Evolutionary conservation across 2,113 vertebrate genomes (phyloP).

Genomic region (Ginglymostoma cirratum): DNA sequence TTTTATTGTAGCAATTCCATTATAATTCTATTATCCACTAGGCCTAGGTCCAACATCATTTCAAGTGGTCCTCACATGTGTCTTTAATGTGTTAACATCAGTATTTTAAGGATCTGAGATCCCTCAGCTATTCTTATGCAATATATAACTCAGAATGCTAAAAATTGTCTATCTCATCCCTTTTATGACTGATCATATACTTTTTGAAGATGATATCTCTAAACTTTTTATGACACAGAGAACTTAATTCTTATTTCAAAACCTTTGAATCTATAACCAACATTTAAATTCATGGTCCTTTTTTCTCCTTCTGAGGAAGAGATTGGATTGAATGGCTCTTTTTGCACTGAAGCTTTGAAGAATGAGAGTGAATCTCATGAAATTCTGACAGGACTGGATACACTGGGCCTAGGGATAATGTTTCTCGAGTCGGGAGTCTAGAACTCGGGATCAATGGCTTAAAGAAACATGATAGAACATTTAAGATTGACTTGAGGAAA

Average conservation of each 20-base stretch:
- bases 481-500: no score
- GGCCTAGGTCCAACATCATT: not conserved
- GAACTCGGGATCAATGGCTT: no score
- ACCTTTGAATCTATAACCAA: not conserved
- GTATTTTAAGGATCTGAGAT: not conserved
- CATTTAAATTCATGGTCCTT: not conserved
- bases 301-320: not conserved
- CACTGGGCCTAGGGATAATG: no score
- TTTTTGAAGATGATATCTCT: not conserved
- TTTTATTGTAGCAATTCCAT: constrained; percentile 14
- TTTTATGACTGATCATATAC: not conserved
- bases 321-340: no score
- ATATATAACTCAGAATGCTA: not conserved
- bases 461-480: no score
- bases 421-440: no score
- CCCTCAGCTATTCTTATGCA: not conserved
- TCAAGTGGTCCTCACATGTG: not conserved
- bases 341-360: no score
- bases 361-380: no score
- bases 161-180: no score
- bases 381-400: no score
- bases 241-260: not conserved
- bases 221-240: not conserved
- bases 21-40: not conserved
- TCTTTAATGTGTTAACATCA: not conserved